These are phyloP conservation scores for Nyctereutes procyonoides DNA, from an alignment of 2,113 vertebrate species.

Conservation along the genomic window DNA sequence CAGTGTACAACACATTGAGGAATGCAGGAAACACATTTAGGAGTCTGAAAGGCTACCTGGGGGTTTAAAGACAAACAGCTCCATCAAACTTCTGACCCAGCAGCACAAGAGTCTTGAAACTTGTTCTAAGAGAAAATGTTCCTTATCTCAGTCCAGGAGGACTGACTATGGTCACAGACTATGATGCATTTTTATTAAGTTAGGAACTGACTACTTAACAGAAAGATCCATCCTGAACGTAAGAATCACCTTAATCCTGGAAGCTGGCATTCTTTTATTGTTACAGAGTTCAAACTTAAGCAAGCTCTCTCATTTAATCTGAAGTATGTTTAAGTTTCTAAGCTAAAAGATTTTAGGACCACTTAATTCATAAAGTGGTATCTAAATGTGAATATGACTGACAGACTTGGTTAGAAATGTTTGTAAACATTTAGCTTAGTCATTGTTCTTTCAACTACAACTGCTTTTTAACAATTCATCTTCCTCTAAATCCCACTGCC, in stretches of 20 bases:
- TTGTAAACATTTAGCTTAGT: not conserved
- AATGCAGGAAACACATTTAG: not conserved
- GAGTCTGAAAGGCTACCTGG: not conserved
- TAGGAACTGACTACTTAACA: not conserved
- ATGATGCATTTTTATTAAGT: not conserved
- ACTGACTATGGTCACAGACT: not conserved
- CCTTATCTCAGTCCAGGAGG: not conserved
- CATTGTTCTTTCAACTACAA: not conserved
- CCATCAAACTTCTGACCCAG: not conserved
- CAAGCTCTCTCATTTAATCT: not conserved
- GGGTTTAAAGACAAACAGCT: not conserved
- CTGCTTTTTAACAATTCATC: constrained; percentile 25
- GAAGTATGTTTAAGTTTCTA: not conserved
- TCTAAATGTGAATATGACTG: not conserved
- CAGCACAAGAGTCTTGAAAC: not conserved
- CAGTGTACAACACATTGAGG: not conserved
- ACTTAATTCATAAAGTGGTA: not conserved
- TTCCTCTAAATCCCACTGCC: not conserved
- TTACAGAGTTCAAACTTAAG: not conserved
- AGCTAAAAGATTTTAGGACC: not conserved
- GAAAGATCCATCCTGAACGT: not conserved
- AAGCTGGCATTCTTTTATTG: constrained; percentile 7
- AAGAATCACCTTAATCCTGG: not conserved
- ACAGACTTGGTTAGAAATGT: not conserved
- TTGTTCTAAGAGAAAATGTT: not conserved